Base-by-base conservation (phyloP, 2,888 invertebrate genomes). In the Argyresthia albistria region DNA sequence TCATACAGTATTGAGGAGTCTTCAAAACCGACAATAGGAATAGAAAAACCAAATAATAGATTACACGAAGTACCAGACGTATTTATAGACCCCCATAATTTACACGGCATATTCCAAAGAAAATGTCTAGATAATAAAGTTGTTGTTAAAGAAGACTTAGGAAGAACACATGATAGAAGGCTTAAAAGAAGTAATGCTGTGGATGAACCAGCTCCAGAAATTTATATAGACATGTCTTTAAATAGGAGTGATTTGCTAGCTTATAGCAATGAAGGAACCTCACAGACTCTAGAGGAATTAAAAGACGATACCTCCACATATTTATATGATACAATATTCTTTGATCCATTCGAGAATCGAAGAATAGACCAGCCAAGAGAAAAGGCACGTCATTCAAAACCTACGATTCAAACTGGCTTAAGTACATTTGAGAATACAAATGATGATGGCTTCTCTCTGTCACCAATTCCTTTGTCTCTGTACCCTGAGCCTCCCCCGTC, bases 241-340 rank as follows among this genome's bases (percentile, higher is more conserved):
- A n/a, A 8, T n/a, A 39, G n/a, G 10, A 39, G 39, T 9, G 25
- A 25, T 4, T 25, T 25, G 25, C 25, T 25, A 25, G 25, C 25
- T 25, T 2, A 25, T 25, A 25, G n/a, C 46, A 8, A 14, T 15
- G 25, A 1, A 46, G 6, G 10, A 46, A 10, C 25, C 12, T 15
- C 14, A 45, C 15, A 12, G 45, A 45, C 25, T 9, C 10, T 42
- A 14, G 67, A 60, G 0, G 72, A 62, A 53, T 14, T 14, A 14
- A 45, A 8, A 15, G 14, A 45, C 8, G 45, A 12, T 11, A 43
- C n/a, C 11, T 12, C 45, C 9, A 45, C n/a, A 15, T 46, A 37
- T 42, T 70, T 70, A 0, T 70, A 82, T 80, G 72, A 83, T 8
- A 86, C 86, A 0, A 83, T 84, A 53, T 71, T 79, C 57, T 84